Conservation (phyloP, 1,140 invertebrate genomes). For the Carposina sasakii region DNA sequence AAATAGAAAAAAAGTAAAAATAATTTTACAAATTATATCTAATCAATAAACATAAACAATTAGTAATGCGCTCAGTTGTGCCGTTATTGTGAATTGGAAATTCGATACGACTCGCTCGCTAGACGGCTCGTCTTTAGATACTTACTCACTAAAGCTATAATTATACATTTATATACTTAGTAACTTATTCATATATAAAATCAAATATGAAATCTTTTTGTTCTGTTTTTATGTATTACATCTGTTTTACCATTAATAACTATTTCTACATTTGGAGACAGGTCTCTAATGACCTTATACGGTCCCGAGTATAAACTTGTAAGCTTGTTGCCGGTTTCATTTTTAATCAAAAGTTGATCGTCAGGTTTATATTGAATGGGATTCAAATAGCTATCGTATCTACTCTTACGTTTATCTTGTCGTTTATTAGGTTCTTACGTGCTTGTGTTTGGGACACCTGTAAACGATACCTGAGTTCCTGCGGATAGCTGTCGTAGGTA, state of each 20-base stretch:
- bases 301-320: conserved; percentile 8
- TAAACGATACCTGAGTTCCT: not conserved
- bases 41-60: too few species aligned
- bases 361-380: conserved; percentile 6
- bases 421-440: not conserved
- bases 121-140: too few species aligned
- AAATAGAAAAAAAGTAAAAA: too few species aligned
- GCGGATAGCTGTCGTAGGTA: not conserved
- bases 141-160: too few species aligned
- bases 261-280: conserved; percentile 18
- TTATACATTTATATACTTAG: too few species aligned
- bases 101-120: too few species aligned
- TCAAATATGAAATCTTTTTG: too few species aligned
- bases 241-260: conserved; percentile 16
- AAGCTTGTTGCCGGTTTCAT: conserved; percentile 11
- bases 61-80: too few species aligned
- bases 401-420: not conserved
- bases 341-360: conserved; percentile 13
- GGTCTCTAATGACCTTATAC: conserved; percentile 11
- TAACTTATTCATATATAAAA: too few species aligned
- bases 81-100: too few species aligned
- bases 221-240: conserved; percentile 19
- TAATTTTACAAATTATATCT: too few species aligned
- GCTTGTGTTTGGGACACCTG: not conserved
- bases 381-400: too few species aligned